Evolutionary conservation across 53 echinoderm and acorn worm species (phyloP), one percentile per base, ranked within the genome.

Genomic region (Henricia sp.): DNA sequence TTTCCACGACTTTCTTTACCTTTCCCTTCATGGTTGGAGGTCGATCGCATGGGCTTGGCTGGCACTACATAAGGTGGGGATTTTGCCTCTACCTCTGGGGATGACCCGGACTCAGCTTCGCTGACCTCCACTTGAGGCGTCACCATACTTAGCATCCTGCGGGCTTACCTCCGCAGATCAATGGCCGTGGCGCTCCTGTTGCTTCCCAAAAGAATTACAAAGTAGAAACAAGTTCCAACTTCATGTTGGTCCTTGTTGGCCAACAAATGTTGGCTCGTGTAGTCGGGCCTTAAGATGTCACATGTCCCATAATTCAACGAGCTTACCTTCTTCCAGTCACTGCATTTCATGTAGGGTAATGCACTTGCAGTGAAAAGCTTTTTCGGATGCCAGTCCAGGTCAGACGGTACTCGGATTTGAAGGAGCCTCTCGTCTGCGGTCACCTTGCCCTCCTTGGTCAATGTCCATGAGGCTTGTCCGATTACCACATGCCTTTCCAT

Each of bases 291-390:
- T n/a, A n/a, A n/a, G n/a, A n/a, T n/a, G n/a, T n/a, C n/a, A n/a
- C n/a, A n/a, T n/a, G n/a, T n/a, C n/a, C n/a, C n/a, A n/a, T n/a
- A n/a, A n/a, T n/a, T n/a, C n/a, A n/a, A n/a, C n/a, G n/a, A n/a
- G n/a, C 29, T 1, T 71, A 71, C 71, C 51, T 71, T 71, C 23
- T 71, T 71, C 71, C 71, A 71, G 19, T 65, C 1, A 6, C 50
- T 71, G n/a, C 71, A 71, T 38, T 71, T 71, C 71, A 71, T 1
- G 33, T 71, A 71, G 29, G 71, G 30, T 2, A 71, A 35, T 33
- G 29, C 52, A 3, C 33, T 3, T 32, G 28, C 52, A 3, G 71
- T 30, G 71, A 71, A 71, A 0, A 71, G 71, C n/a, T 27, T 32
- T 33, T 51, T 71, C 2, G 71, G 71, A 16, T 6, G 3, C 71